Conservation (phyloP, 1,140 invertebrate genomes). For the Triops cancriformis region DNA sequence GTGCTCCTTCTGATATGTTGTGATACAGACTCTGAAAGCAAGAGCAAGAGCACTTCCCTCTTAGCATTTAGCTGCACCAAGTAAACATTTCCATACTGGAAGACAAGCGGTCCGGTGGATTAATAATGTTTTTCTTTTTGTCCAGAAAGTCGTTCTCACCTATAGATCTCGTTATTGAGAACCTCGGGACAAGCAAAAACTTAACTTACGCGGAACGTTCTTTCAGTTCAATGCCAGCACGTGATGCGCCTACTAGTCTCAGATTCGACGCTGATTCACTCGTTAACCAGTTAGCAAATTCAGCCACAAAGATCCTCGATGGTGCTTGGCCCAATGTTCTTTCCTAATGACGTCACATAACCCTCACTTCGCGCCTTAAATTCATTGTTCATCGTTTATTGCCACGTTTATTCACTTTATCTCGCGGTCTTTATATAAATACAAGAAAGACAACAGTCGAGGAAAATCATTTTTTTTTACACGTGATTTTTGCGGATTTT, state of each 20-base stretch:
- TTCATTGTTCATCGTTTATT: background rate
- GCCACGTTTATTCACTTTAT: background rate
- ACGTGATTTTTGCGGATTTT: background rate
- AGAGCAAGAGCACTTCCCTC: background rate
- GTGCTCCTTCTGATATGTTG: background rate
- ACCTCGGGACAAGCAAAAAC: background rate
- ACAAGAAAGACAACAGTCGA: conserved; percentile 10
- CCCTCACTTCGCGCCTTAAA: background rate
- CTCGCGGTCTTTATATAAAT: conserved; percentile 11
- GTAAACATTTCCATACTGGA: background rate
- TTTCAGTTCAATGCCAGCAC: background rate
- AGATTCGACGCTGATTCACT: background rate
- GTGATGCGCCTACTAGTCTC: background rate
- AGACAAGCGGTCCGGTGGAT: background rate
- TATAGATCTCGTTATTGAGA: background rate
- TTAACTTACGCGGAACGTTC: background rate
- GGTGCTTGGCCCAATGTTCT: background rate
- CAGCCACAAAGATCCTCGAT: background rate
- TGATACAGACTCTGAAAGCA: background rate
- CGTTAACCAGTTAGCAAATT: background rate
- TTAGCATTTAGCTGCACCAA: background rate
- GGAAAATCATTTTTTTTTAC: background rate
- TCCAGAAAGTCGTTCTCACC: background rate
- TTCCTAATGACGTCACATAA: background rate
- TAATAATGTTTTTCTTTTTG: background rate